Percentiles rank a stretch among this genome's conserved stretches.
Conservation (phyloP, 2,797 vertebrate species). For the Setipinna tenuifilis region DNA sequence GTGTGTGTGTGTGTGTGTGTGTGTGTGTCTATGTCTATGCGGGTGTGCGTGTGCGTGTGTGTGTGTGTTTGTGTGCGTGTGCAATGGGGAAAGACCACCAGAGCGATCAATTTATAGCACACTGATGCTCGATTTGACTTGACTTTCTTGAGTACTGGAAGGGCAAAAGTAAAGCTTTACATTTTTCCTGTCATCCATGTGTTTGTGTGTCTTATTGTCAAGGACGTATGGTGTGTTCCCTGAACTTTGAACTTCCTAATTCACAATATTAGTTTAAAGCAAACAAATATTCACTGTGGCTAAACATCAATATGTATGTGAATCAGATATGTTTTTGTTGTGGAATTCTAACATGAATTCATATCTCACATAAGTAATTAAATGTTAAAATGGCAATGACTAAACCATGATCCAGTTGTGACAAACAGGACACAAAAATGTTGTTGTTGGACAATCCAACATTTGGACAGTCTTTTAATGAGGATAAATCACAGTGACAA, state of each 20-base stretch:
- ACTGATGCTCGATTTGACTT: background rate
- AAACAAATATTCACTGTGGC: background rate
- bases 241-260: background rate
- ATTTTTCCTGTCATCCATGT: slow-evolving; percentile 33
- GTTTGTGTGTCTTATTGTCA: background rate
- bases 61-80: background rate
- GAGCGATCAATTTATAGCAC: background rate
- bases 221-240: background rate
- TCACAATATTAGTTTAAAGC: background rate
- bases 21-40: slow-evolving; percentile 26
- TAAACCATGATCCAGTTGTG: background rate
- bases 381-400: background rate
- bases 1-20: background rate
- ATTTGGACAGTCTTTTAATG: slow-evolving; percentile 3
- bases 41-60: background rate
- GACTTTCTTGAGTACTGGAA: slow-evolving; percentile 33
- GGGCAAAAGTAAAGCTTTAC: slow-evolving; percentile 58
- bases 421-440: background rate
- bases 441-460: background rate
- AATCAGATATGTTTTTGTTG: background rate
- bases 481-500: background rate
- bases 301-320: background rate
- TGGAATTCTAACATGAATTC: no score
- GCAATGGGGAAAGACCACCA: background rate
- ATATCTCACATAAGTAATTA: no score